Evolutionary conservation across 1,140 invertebrate genomes (phyloP), one percentile per base, ranked within the genome.

Genomic region (Brachionus plicatilis): DNA sequence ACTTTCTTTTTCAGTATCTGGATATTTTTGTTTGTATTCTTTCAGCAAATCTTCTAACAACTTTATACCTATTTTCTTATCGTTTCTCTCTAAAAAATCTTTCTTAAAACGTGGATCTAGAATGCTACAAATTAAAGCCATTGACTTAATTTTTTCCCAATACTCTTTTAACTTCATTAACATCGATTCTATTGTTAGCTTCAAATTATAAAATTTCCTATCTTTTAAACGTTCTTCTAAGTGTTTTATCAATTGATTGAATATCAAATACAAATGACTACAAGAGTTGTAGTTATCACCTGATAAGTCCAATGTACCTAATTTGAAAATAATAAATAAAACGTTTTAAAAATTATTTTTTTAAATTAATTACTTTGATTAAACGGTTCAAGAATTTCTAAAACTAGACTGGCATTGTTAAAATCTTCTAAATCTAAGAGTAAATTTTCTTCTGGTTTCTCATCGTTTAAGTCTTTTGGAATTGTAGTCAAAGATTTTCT

Each of bases 21-120:
- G 65, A 66, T 66, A 66, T 66, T 66, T 66, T 66, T 66, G 65
- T 66, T 66, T 66, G 50, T 53, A 53, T 53, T 53, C 65, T 66
- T 66, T 66, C 17, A 66, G 65, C 24, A 66, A 66, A 33, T 66
- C 65, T 33, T 66, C 24, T 66, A 66, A 27, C 65, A 66, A 29
- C 29, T 66, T 66, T 27, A 66, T 6, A 11, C 65, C 65, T 33
- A 66, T 29, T 66, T 66, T 66, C 29, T 66, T 66, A n/a, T 66
- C 65, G 29, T 66, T 66, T 66, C 27, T 66, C 29, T 66, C 65
- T 29, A 66, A 66, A 66, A 66, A 66, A 66, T 66, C 24, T 29
- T 66, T 66, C 29, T 66, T 66, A 66, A 66, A 66, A 33, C 65
- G 65, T 66, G 65, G 65, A 33, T 66, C 29, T 66, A 66, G 65